phyloP scores from a whole-genome alignment of 2,113 vertebrate species.

The Gymnocephalus cernua region DNA sequence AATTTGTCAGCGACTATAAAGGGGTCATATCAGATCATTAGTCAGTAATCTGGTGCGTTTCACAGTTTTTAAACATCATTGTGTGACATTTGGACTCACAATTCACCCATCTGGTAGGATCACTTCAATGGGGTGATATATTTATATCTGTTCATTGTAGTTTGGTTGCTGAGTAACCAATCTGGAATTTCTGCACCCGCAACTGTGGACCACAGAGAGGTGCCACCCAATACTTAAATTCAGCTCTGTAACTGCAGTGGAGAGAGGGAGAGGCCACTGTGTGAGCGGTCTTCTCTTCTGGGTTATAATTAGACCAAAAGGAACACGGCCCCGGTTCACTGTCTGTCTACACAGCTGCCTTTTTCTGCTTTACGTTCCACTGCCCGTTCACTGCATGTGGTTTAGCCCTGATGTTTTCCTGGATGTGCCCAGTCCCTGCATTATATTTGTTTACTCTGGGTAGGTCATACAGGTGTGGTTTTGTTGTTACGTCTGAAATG shows the following conservation, averaged over 20 bases:
- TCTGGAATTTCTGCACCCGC: slow-evolving; percentile 42
- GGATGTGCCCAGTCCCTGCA: slow-evolving; percentile 42
- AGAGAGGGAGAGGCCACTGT: slow-evolving; percentile 53
- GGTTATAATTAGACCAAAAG: slow-evolving; percentile 78
- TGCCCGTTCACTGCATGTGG: slow-evolving; percentile 51
- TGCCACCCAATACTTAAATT: slow-evolving; percentile 76
- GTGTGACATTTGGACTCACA: neutral
- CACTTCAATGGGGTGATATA: neutral
- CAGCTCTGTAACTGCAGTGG: slow-evolving; percentile 57
- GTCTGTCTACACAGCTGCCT: slow-evolving; percentile 53
- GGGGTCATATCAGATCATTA: neutral
- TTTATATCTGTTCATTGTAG: slow-evolving; percentile 35
- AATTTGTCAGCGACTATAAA: neutral
- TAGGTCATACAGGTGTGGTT: slow-evolving; percentile 46
- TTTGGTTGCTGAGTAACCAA: slow-evolving; percentile 39
- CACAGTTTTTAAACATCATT: neutral
- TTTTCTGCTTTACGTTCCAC: slow-evolving; percentile 50
- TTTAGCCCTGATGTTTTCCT: slow-evolving; percentile 45
- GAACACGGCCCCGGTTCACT: slow-evolving; percentile 57
- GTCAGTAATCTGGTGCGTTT: slow-evolving; percentile 10
- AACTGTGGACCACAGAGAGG: slow-evolving; percentile 66
- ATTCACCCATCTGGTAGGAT: neutral
- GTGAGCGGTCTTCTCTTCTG: slow-evolving; percentile 48
- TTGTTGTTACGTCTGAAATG: slow-evolving; percentile 40
- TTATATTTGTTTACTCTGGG: slow-evolving; percentile 54